These are phyloP conservation scores for Scomber japonicus DNA, from an alignment of 2,113 vertebrate species.

Conservation along the genomic window DNA sequence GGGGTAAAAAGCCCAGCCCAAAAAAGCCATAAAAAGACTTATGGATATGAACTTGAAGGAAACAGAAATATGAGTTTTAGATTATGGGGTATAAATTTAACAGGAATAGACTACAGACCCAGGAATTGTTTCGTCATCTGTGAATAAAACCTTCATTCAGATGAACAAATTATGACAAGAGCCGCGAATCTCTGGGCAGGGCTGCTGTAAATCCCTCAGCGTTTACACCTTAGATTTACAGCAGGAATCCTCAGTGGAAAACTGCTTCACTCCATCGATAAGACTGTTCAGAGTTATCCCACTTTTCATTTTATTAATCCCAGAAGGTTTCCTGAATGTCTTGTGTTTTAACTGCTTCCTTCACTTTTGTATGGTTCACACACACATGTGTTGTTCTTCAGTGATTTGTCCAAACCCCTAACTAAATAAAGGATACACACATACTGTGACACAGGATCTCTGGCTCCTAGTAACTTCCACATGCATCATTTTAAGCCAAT, in stretches of 20 bases:
- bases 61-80: conserved; percentile 37
- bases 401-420: background rate
- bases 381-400: background rate
- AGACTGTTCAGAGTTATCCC: background rate
- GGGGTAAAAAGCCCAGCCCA: background rate
- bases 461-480: background rate
- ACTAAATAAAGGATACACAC: background rate
- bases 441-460: background rate
- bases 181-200: conserved; percentile 3
- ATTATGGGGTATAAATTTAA: conserved; percentile 44
- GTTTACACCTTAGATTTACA: conserved; percentile 41
- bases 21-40: conserved; percentile 26
- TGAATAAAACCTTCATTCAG: conserved; percentile 50
- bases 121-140: conserved; percentile 45
- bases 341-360: background rate
- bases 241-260: conserved; percentile 32
- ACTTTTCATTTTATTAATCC: conserved; percentile 24
- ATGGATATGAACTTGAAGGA: conserved; percentile 38
- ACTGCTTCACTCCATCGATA: background rate
- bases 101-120: conserved; percentile 12
- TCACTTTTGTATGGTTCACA: background rate
- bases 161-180: conserved; percentile 41
- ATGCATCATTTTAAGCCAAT: background rate
- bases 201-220: conserved; percentile 54
- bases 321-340: background rate